phyloP scores from a whole-genome alignment of 2,113 vertebrate species.

The Amazona guildingii region DNA sequence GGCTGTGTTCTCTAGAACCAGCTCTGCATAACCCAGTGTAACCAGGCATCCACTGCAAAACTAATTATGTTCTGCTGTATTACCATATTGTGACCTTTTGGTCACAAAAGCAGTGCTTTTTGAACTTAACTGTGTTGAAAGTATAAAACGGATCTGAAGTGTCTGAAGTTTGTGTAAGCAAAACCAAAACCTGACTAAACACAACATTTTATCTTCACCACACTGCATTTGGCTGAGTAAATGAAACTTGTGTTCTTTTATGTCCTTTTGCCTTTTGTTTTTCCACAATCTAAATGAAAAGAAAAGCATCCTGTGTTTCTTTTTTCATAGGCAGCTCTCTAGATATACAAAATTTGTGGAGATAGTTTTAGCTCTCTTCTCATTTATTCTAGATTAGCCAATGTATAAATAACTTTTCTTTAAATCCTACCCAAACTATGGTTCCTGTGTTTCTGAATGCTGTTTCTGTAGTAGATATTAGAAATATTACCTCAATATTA shows the following conservation, averaged over 20 bases:
- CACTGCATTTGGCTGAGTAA: neutral
- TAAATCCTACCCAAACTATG: neutral
- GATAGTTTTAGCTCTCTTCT: neutral
- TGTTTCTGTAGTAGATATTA: neutral
- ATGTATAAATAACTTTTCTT: neutral
- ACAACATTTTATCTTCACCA: neutral
- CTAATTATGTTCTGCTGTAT: neutral
- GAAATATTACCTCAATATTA: conserved; percentile 44
- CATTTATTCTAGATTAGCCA: neutral
- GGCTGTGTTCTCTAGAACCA: neutral
- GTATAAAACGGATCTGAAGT: neutral
- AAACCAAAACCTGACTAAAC: neutral
- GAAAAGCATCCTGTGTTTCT: neutral
- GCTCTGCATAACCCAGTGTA: neutral
- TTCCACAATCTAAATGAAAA: neutral
- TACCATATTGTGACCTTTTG: neutral
- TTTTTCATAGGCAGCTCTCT: neutral
- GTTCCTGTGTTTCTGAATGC: neutral
- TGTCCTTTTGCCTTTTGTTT: neutral
- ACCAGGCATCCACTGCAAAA: neutral
- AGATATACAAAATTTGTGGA: neutral
- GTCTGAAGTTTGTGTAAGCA: conserved; percentile 24
- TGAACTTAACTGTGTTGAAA: neutral
- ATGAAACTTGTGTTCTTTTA: neutral
- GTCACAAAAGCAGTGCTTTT: neutral